Conservation (phyloP, 2,797 vertebrate genomes). For the Helicolenus hilgendorfi region DNA sequence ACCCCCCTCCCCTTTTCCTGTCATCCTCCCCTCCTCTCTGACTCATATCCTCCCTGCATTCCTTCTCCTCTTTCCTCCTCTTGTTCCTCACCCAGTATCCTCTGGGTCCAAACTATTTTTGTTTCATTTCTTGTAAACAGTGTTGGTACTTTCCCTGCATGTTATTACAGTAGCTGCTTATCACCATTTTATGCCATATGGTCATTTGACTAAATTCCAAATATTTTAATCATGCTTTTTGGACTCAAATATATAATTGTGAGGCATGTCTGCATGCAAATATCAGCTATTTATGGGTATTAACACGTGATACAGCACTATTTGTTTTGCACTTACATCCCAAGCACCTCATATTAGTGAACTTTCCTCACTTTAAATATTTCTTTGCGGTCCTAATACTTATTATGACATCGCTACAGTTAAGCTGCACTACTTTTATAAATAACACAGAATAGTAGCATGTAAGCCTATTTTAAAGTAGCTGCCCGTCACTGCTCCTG, state of each 20-base stretch:
- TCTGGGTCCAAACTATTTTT: constrained; percentile 13
- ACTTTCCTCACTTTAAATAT: not conserved
- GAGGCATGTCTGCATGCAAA: not conserved
- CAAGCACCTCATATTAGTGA: not conserved
- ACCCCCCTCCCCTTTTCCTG: constrained; percentile 32
- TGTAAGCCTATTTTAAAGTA: not conserved
- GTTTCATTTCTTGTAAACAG: constrained; percentile 19
- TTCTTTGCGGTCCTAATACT: not conserved
- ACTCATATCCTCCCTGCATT: constrained; percentile 72
- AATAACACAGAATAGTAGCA: not conserved
- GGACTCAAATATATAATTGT: not conserved
- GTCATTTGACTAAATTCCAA: not conserved
- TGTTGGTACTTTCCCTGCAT: not conserved
- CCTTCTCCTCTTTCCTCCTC: constrained; percentile 49
- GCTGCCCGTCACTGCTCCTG: not conserved
- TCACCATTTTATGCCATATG: not conserved
- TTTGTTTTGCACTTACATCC: not conserved
- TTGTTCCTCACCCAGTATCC: constrained; percentile 37
- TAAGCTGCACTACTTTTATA: not conserved
- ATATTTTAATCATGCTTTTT: not conserved
- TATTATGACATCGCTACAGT: not conserved
- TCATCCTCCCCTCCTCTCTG: constrained; percentile 48
- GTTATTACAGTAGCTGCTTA: not conserved
- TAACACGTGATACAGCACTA: not conserved
- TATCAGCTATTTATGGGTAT: not conserved